Percentiles rank a stretch among this genome's conserved stretches.
Conservation (phyloP, 2,888 invertebrate species). For the Nephrotoma appendiculata region DNA sequence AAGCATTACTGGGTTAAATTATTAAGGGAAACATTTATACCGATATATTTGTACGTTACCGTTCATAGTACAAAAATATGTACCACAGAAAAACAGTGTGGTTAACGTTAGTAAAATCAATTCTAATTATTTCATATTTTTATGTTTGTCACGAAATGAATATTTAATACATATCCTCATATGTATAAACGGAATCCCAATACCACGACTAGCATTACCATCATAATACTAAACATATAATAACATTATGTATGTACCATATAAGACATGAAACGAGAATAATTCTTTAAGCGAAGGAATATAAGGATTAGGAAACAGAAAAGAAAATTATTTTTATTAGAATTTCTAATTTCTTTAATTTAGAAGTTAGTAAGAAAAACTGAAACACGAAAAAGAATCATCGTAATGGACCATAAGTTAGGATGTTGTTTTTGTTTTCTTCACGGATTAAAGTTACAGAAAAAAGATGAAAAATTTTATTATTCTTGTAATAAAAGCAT, state of each 20-base stretch:
- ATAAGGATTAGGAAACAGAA: neutral
- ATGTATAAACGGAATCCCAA: neutral
- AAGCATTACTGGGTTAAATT: neutral
- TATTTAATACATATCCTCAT: neutral
- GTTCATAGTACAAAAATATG: neutral
- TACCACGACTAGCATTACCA: neutral
- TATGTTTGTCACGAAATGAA: neutral
- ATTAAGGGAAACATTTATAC: neutral
- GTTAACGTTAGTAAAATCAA: neutral
- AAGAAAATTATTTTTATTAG: neutral
- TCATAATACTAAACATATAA: neutral
- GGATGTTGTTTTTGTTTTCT: neutral
- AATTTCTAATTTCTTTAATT: neutral
- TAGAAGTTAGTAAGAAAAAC: neutral
- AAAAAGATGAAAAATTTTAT: neutral
- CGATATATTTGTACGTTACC: neutral
- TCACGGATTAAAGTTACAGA: neutral
- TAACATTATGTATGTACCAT: neutral
- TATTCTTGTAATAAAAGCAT: neutral
- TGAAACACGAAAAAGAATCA: neutral
- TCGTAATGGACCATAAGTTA: neutral
- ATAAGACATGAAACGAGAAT: neutral
- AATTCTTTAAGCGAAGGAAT: neutral
- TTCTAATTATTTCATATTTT: neutral
- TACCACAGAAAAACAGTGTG: neutral